A percentile compares a stretch with the other conserved stretches of the same genome.
Evolutionary conservation across 2,113 vertebrate genomes (phyloP).

Genomic region (Zapornia atra): DNA sequence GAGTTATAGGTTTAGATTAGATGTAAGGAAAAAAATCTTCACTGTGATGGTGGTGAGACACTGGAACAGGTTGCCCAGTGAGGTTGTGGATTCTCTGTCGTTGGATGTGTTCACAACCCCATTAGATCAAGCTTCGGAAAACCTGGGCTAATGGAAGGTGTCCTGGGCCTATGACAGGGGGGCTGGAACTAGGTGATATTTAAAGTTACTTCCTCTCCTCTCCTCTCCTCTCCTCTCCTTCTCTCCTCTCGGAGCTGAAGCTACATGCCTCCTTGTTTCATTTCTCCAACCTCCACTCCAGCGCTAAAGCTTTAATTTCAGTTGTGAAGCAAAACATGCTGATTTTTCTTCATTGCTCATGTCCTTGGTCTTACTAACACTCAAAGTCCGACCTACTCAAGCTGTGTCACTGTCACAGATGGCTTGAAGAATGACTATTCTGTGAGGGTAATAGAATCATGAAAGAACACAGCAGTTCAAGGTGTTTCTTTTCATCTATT

Average conservation of each 20-base stretch:
- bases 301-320: not conserved
- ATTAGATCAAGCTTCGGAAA: no score
- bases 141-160: no score
- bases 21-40: no score
- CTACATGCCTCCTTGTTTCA: not conserved
- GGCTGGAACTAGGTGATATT: no score
- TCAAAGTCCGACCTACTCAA: not conserved
- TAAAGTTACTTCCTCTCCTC: no score
- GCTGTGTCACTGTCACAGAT: not conserved
- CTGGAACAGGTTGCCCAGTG: no score
- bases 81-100: no score
- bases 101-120: no score
- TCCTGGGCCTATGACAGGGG: no score
- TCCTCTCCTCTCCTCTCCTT: no score
- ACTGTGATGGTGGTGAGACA: no score
- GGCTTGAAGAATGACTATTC: not conserved
- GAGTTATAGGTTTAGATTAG: no score
- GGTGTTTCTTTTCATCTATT: not conserved
- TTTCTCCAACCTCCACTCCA: not conserved
- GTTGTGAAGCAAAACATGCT: not conserved
- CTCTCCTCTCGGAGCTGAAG: not conserved
- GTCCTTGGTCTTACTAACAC: not conserved
- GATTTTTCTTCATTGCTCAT: not conserved
- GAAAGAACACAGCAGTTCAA: not conserved
- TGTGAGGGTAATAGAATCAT: not conserved